Evolutionary conservation across 23 tunicate species (phyloP), one percentile per base, ranked within the genome.

Genomic region (Trididemnum nubilum): DNA sequence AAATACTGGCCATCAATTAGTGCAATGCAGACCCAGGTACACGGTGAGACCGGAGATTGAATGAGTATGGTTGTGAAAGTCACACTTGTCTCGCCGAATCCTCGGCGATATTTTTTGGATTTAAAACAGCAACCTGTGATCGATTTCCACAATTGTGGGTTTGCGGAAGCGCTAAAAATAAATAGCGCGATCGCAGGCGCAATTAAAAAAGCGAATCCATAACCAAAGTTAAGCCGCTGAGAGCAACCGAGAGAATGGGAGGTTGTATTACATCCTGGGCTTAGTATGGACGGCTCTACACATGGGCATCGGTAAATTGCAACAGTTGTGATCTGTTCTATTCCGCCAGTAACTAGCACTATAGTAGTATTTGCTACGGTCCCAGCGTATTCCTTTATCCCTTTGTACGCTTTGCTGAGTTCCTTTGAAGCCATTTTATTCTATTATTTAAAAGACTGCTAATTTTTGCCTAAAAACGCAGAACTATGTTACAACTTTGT

Each of bases 131-230:
- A 31, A 32, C 90, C 90, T n/a, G 90, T 86, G 0, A 71, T 15
- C 7, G 39, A 2, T 80, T 86, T 86, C 90, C 90, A 86, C 40
- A 86, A 28, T 37, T 75, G 51, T 7, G 90, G 90, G 36, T 32
- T 72, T 0, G 90, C 59, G 0, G 81, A 80, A 21, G 63, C 37
- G 9, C 67, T 33, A 36, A 86, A 72, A 9, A 80, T 31, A 73
- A 79, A 86, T 22, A 86, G 73, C 1, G 65, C 72, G 9, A 86
- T 18, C 0, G 85, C 85, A 0, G 90, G 90, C 1, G 80, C 80
- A 29, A 72, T 21, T 9, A 86, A 71, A 65, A 70, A 80, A 34
- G 80, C 33, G 33, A 86, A 36, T 36, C 85, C 85, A 63, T 81
- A 81, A n/a, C 75, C 85, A 49, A 5, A 26, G 33, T 81, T 81